Percentiles rank a stretch among this genome's conserved stretches.
phyloP scores from a whole-genome alignment of 2,888 invertebrate genomes.

The Busseola fusca region DNA sequence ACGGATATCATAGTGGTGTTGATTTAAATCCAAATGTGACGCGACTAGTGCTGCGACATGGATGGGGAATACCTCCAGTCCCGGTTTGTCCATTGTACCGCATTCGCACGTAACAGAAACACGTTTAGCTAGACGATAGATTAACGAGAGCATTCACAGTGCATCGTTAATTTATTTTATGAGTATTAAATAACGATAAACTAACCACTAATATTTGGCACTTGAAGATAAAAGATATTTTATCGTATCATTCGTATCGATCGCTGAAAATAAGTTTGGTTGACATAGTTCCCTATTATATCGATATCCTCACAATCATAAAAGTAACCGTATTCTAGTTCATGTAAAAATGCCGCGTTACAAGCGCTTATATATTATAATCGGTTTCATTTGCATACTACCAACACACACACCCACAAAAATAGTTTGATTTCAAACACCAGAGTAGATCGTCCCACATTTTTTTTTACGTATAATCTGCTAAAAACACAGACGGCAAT shows the following conservation, averaged over 20 bases:
- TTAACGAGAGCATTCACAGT: conserved; percentile 44
- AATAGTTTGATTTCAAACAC: conserved; percentile 34
- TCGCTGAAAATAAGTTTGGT: conserved; percentile 9
- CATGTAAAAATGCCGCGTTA: conserved; percentile 39
- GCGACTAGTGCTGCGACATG: conserved; percentile 22
- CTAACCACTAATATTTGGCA: conserved; percentile 26
- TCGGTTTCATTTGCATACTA: conserved; percentile 44
- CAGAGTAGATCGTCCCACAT: conserved; percentile 40
- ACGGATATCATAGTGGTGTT: conserved; percentile 37
- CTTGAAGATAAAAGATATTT: conserved; percentile 11
- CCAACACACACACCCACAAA: conserved; percentile 47
- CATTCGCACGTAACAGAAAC: conserved; percentile 58
- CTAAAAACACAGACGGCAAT: background rate
- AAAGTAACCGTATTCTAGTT: conserved; percentile 38
- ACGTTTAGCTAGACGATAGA: conserved; percentile 46
- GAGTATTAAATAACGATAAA: conserved; percentile 45
- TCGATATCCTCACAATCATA: conserved; percentile 24
- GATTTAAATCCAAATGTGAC: conserved; percentile 42
- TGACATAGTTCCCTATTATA: conserved; percentile 22
- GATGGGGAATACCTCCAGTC: conserved; percentile 37
- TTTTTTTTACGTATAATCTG: conserved; percentile 39
- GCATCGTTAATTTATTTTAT: conserved; percentile 40
- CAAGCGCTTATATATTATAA: conserved; percentile 26
- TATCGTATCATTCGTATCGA: conserved; percentile 33
- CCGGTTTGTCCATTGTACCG: conserved; percentile 47